phyloP scores from a whole-genome alignment of 2,888 invertebrate species.

The Drosophila kokeensis region DNA sequence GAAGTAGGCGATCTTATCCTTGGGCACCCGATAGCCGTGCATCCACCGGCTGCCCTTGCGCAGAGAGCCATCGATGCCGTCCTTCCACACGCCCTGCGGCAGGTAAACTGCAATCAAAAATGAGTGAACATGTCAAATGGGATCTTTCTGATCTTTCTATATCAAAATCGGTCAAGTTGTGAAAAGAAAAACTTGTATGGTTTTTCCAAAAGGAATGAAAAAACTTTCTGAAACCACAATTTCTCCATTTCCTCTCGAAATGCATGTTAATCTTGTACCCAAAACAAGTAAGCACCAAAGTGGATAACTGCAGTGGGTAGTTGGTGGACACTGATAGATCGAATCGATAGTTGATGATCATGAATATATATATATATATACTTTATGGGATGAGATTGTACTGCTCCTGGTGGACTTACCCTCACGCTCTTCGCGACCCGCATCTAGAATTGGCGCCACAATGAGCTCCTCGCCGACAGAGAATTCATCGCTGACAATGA shows the following conservation, averaged over 20 bases:
- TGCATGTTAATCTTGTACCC: neutral
- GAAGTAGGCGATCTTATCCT: constrained; percentile 93
- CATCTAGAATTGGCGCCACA: constrained; percentile 93
- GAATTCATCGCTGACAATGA: constrained; percentile 93
- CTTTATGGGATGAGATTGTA: neutral
- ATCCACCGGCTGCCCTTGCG: constrained; percentile 96
- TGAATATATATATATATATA: neutral
- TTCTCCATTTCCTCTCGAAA: neutral
- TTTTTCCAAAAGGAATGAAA: neutral
- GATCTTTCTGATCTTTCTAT: neutral
- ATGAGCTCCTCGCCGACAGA: constrained; percentile 95
- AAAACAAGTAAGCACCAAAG: neutral
- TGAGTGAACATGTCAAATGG: neutral
- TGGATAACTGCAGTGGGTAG: too few species aligned
- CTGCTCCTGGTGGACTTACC: constrained; percentile 82
- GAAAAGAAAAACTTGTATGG: too few species aligned
- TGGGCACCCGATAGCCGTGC: constrained; percentile 93
- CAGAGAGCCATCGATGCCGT: constrained; percentile 94
- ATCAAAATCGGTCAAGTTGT: neutral
- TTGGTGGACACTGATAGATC: neutral
- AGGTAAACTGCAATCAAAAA: constrained; percentile 88
- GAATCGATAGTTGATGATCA: neutral
- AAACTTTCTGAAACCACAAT: neutral
- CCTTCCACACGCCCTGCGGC: constrained; percentile 96
- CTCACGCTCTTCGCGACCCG: constrained; percentile 90